Evolutionary conservation across 1,140 invertebrate species (phyloP), one percentile per base, ranked within the genome.

Genomic region (Halyomorpha halys): DNA sequence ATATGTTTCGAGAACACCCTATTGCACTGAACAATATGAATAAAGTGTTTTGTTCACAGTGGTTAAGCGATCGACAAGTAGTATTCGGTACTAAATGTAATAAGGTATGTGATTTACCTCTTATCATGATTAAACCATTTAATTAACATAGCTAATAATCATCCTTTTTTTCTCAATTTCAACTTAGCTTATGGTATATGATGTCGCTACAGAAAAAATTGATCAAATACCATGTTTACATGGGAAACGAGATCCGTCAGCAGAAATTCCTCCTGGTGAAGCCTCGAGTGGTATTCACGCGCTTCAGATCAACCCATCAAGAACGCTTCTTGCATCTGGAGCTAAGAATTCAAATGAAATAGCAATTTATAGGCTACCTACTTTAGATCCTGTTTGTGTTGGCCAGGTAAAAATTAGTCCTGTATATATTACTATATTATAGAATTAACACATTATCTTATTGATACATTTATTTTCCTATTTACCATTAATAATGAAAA

Each of bases 31-130:
- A 85, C 70, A 90, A 87, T 73, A 89, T 94, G 76, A 96, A 97
- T 77, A 97, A 97, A 81, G 87, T 97, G 51, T 97, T 97, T 78
- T 94, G 93, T 75, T 94, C 93, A 0, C 88, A 95, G 75, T 98
- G 94, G 94, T 79, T 97, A 18, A 93, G 89, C 71, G 90, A 94
- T 77, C 81, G 90, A 73, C 92, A 95, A 80, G 89, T 97, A 65
- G 91, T 95, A 4, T 92, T 96, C 76, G 93, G 93, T 44, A 96
- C 94, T 27, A 97, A 97, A 75, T 97, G 94, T 75, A 97, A 97
- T 77, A 95, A 94, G 82, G 86, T 92, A 74, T 75, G 73, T 67
- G 59, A 44, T 60, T 8, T 53, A 13, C 15, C 8, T 53, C n/a
- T n/a, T 54, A 59, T 47, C n/a, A n/a, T 23, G 61, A n/a, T 27